Evolutionary conservation across 2,113 vertebrate genomes (phyloP).

Genomic region (Ciconia boyciana): DNA sequence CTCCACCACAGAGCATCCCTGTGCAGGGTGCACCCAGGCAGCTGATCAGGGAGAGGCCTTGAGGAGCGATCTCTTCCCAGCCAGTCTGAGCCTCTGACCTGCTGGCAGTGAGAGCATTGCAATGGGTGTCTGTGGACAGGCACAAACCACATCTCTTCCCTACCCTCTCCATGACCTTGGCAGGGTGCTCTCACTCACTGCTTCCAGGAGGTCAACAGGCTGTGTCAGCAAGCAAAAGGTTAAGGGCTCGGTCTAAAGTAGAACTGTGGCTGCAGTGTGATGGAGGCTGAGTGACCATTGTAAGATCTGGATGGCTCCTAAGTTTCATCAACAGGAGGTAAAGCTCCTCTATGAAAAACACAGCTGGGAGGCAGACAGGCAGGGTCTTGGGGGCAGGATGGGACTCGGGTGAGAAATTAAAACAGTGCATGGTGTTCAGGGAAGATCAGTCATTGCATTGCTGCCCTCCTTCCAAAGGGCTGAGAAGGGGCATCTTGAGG

Average conservation of each 20-base stretch:
- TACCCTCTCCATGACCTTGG: background rate
- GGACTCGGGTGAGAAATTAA: background rate
- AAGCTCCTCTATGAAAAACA: background rate
- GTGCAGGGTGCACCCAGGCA: background rate
- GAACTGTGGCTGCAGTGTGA: background rate
- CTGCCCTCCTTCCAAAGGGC: background rate
- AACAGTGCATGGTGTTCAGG: background rate
- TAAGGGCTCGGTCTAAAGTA: background rate
- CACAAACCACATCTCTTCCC: background rate
- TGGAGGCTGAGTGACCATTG: fast-evolving
- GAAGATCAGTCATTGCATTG: background rate
- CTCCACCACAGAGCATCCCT: background rate
- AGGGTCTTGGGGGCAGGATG: background rate
- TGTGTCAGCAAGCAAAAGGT: background rate
- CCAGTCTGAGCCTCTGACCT: background rate
- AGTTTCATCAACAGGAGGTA: background rate
- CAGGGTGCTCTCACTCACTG: background rate
- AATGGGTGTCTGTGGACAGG: background rate
- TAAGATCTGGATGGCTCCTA: background rate
- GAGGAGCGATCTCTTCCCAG: background rate
- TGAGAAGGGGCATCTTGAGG: background rate
- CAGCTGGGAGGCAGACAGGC: background rate
- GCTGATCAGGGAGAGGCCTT: background rate
- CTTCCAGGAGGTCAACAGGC: background rate
- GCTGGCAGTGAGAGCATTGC: background rate